Evolutionary conservation across 2,888 invertebrate species (phyloP).

Genomic region (Julus scanicus): DNA sequence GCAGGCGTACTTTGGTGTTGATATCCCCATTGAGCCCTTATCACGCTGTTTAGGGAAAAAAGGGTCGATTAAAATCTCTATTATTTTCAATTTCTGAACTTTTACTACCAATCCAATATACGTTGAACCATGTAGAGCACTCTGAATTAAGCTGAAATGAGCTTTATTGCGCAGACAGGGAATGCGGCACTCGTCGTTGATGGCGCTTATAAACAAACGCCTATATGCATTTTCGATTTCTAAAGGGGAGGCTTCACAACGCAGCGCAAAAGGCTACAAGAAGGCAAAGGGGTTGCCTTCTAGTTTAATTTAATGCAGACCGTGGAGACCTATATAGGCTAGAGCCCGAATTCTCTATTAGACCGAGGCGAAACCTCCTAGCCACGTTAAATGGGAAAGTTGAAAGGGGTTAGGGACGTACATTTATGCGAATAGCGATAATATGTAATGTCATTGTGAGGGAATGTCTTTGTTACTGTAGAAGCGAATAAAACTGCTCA

Average conservation of each 20-base stretch:
- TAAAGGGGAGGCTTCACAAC: neutral
- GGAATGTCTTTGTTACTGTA: constrained; percentile 39
- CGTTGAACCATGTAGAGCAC: constrained; percentile 20
- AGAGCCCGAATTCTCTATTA: neutral
- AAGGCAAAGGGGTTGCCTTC: constrained; percentile 9
- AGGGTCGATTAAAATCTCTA: constrained; percentile 38
- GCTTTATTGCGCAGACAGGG: constrained; percentile 24
- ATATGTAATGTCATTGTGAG: constrained; percentile 42
- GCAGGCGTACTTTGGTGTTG: neutral
- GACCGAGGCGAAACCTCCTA: constrained; percentile 6
- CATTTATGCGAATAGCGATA: constrained; percentile 36
- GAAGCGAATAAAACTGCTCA: constrained; percentile 11
- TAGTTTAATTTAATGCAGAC: constrained; percentile 20
- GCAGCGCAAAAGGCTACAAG: neutral
- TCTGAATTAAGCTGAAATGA: neutral
- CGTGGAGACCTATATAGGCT: neutral
- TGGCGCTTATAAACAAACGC: constrained; percentile 13
- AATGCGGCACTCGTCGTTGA: constrained; percentile 28
- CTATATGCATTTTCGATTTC: constrained; percentile 2
- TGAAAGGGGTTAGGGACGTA: constrained; percentile 21
- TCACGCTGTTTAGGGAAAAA: constrained; percentile 24
- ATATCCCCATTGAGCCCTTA: constrained; percentile 10
- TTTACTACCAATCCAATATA: constrained; percentile 14
- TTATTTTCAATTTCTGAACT: constrained; percentile 42
- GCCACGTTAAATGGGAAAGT: constrained; percentile 27